phyloP scores from a whole-genome alignment of 1,140 invertebrate species.

The Zaprionus africanus region DNA sequence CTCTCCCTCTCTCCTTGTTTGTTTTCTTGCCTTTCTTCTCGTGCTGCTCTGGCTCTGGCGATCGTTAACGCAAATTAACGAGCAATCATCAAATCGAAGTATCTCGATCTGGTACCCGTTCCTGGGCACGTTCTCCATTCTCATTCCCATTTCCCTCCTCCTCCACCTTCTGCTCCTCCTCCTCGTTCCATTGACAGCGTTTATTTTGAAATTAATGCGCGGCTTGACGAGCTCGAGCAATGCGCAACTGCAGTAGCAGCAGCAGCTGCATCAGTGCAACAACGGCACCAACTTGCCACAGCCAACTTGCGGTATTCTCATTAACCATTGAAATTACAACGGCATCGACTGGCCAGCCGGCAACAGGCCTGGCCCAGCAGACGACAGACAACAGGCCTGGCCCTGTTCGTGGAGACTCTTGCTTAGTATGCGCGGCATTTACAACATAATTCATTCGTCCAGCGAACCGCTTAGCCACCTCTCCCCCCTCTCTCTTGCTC shows the following conservation, averaged over 20 bases:
- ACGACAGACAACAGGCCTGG: neutral
- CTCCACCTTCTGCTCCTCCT: conserved; percentile 23
- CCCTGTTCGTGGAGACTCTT: neutral
- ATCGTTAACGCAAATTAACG: conserved; percentile 84
- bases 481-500: neutral
- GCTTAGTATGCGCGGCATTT: conserved; percentile 70
- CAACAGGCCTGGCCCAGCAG: conserved; percentile 31
- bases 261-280: conserved; percentile 20
- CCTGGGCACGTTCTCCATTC: neutral
- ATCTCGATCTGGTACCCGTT: conserved; percentile 30
- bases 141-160: neutral
- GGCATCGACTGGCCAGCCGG: conserved; percentile 17
- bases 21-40: conserved; percentile 41
- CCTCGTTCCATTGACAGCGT: conserved; percentile 53
- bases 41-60: conserved; percentile 18
- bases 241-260: conserved; percentile 48
- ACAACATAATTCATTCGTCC: conserved; percentile 75
- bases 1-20: conserved; percentile 50
- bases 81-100: conserved; percentile 83
- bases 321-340: conserved; percentile 77
- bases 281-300: conserved; percentile 25
- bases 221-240: conserved; percentile 39
- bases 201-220: conserved; percentile 79
- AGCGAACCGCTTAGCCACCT: conserved; percentile 3
- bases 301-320: conserved; percentile 71